Evolutionary conservation across 92 coral and sea anemone genomes (phyloP).

Genomic region (Isaurus tuberculatus): DNA sequence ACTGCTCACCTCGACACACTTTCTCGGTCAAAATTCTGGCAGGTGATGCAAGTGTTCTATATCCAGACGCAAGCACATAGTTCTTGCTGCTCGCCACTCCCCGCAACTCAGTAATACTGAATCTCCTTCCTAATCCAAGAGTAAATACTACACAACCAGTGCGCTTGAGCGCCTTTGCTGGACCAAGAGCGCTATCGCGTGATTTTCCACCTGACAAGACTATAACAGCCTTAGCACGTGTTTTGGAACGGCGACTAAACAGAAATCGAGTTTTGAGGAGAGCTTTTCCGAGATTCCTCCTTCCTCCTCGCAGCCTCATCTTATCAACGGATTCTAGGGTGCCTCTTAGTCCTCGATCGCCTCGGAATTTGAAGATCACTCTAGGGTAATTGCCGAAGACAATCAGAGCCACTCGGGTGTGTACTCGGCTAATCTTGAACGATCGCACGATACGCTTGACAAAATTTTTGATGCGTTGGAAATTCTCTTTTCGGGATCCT

Average conservation of each 20-base stretch:
- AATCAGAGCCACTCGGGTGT: slow-evolving; percentile 72
- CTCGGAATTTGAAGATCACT: slow-evolving; percentile 62
- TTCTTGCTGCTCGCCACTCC: slow-evolving; percentile 72
- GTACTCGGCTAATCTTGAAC: slow-evolving; percentile 63
- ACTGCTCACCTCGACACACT: slow-evolving; percentile 74
- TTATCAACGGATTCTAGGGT: slow-evolving; percentile 55
- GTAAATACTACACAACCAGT: slow-evolving; percentile 56
- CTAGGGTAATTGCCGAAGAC: slow-evolving; percentile 62
- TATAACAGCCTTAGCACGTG: slow-evolving; percentile 66
- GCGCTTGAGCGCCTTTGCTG: slow-evolving; percentile 57
- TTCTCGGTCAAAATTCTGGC: slow-evolving; percentile 64
- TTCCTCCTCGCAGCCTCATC: slow-evolving; percentile 67
- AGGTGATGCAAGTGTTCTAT: slow-evolving; percentile 56
- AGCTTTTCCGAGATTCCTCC: slow-evolving; percentile 70
- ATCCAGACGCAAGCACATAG: slow-evolving; percentile 59
- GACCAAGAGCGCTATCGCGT: slow-evolving; percentile 42
- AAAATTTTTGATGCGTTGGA: slow-evolving; percentile 75
- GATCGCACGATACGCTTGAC: slow-evolving; percentile 75
- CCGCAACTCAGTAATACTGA: slow-evolving; percentile 53
- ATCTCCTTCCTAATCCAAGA: slow-evolving; percentile 60
- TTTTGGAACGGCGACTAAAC: slow-evolving; percentile 56
- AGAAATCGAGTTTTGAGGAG: slow-evolving; percentile 43
- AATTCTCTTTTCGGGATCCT: slow-evolving; percentile 56
- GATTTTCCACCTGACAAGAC: slow-evolving; percentile 70
- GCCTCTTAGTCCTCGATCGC: slow-evolving; percentile 50